phyloP scores from a whole-genome alignment of 2,797 vertebrate species.

The Typhlichthys subterraneus region DNA sequence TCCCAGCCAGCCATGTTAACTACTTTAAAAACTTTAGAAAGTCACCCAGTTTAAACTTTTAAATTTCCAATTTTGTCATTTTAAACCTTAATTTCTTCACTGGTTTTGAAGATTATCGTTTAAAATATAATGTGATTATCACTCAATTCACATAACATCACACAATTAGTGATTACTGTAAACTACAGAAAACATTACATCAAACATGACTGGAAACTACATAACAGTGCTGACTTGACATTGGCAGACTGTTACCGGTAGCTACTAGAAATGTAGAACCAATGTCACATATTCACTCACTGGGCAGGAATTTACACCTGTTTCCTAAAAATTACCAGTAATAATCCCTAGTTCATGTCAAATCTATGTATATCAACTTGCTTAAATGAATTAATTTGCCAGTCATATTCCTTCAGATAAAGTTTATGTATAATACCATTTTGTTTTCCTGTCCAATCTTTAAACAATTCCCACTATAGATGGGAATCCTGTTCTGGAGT shows the following conservation, averaged over 20 bases:
- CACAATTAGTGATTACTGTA: too few relatives aligned
- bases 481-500: too few relatives aligned
- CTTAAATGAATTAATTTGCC: constrained; percentile 5
- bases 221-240: background rate
- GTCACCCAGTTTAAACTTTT: too few relatives aligned
- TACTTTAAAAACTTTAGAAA: too few relatives aligned
- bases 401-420: constrained; percentile 32
- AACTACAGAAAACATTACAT: background rate
- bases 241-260: constrained; percentile 8
- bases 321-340: background rate
- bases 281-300: background rate
- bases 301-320: background rate
- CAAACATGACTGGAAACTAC: background rate
- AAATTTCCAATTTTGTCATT: background rate
- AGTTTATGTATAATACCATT: constrained; percentile 20
- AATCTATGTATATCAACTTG: too few relatives aligned
- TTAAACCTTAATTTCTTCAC: background rate
- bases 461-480: too few relatives aligned
- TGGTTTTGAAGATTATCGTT: background rate
- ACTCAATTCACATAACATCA: too few relatives aligned
- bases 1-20: too few relatives aligned
- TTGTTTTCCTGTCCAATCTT: too few relatives aligned
- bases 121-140: too few relatives aligned
- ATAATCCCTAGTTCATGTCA: background rate
- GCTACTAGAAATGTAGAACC: background rate